Conservation (phyloP, 2,888 invertebrate genomes). For the Tipula unca region DNA sequence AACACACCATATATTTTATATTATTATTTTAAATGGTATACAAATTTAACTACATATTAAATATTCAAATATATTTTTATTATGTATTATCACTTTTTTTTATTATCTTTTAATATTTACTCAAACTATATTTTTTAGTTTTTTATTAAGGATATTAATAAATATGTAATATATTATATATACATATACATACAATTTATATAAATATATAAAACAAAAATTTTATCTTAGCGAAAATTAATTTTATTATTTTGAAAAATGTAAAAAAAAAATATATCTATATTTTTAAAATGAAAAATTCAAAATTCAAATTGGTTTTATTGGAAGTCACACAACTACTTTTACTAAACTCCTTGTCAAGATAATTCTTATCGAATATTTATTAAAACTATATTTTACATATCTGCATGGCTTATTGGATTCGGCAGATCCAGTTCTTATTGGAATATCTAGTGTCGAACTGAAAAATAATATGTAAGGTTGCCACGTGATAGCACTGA, state of each 20-base stretch:
- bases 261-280: not conserved
- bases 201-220: not conserved
- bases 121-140: conserved; percentile 8
- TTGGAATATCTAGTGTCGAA: no score
- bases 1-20: not conserved
- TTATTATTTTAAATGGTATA: not conserved
- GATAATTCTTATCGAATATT: no score
- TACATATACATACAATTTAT: not conserved
- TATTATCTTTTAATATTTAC: not conserved
- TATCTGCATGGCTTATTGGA: no score
- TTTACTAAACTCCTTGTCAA: no score
- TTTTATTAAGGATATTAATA: not conserved
- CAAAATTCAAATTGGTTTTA: not conserved
- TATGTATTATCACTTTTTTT: not conserved
- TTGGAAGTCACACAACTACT: no score
- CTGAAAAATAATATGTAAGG: no score
- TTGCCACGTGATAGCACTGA: no score
- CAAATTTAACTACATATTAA: not conserved
- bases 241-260: not conserved
- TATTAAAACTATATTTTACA: no score
- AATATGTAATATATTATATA: conserved; percentile 14
- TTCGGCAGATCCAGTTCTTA: no score
- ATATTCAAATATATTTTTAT: not conserved
- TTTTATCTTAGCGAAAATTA: conserved; percentile 2
- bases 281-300: not conserved